phyloP scores from a whole-genome alignment of 37 sponge, comb jelly and placozoan genomes.

The Tethya wilhelma region DNA sequence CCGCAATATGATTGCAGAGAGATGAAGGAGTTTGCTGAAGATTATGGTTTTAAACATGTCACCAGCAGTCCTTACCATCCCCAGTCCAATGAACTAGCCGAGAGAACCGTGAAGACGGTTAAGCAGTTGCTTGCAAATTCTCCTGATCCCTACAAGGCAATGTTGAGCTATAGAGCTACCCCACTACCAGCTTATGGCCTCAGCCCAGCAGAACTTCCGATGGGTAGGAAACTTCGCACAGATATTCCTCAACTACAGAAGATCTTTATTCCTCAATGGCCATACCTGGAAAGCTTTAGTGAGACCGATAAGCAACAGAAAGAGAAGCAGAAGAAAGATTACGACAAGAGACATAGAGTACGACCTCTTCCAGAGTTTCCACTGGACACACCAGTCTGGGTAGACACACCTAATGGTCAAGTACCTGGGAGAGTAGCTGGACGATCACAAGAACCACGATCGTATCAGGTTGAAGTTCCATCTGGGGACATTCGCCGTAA shows the following conservation, averaged over 20 bases:
- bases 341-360: conserved; percentile 34
- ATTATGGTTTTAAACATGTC: conserved; percentile 43
- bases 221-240: conserved; percentile 43
- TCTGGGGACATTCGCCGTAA: too few relatives aligned
- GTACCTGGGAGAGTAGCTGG: too few relatives aligned
- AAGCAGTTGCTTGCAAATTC: conserved; percentile 20
- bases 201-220: conserved; percentile 51
- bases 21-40: conserved; percentile 30
- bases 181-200: conserved; percentile 54
- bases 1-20: conserved; percentile 54
- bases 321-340: conserved; percentile 34
- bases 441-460: too few relatives aligned
- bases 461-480: too few relatives aligned
- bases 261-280: conserved; percentile 53
- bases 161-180: conserved; percentile 61
- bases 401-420: too few relatives aligned
- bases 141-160: conserved; percentile 31
- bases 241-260: conserved; percentile 34
- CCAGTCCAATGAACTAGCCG: conserved; percentile 58
- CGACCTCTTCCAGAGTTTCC: background rate
- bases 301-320: conserved; percentile 1
- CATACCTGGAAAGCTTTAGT: conserved; percentile 27
- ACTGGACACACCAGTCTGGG: conserved; percentile 46
- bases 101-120: conserved; percentile 48
- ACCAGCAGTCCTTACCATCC: conserved; percentile 63